These are phyloP conservation scores for Lydus trimaculatus DNA, from an alignment of 2,888 invertebrate species.

Conservation along the genomic window DNA sequence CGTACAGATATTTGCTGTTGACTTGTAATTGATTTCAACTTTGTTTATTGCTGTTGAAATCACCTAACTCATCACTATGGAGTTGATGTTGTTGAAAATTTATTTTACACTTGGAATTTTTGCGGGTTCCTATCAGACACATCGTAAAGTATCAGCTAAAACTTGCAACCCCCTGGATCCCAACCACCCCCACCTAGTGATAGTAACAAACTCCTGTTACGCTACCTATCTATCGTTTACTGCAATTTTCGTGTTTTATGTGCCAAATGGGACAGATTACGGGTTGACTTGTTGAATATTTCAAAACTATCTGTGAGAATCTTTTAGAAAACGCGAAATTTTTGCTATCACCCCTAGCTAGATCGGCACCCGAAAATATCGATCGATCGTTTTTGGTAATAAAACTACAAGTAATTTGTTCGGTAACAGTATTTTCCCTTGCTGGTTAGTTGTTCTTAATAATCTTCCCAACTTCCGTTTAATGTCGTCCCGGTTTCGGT, in stretches of 20 bases:
- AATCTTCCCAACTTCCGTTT: background rate
- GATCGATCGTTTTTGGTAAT: background rate
- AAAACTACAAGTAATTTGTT: background rate
- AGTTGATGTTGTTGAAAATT: background rate
- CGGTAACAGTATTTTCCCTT: background rate
- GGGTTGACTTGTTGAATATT: background rate
- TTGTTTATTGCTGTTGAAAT: conserved; percentile 41
- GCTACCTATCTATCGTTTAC: background rate
- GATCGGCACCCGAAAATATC: background rate
- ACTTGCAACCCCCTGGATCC: too few relatives aligned
- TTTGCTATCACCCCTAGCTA: background rate
- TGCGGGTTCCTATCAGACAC: background rate
- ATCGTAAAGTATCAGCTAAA: background rate
- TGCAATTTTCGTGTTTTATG: background rate
- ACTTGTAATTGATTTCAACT: conserved; percentile 46
- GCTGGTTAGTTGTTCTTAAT: background rate
- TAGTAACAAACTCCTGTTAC: background rate
- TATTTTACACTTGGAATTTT: background rate
- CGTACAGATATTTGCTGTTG: conserved; percentile 53
- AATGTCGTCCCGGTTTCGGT: conserved; percentile 21
- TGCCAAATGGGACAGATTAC: conserved; percentile 1
- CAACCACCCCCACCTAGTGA: too few relatives aligned
- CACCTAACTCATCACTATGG: background rate
- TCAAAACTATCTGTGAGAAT: background rate
- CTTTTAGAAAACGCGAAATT: background rate